These are phyloP conservation scores for Oncopeltus fasciatus DNA, from an alignment of 1,140 invertebrate genomes.

Conservation along the genomic window DNA sequence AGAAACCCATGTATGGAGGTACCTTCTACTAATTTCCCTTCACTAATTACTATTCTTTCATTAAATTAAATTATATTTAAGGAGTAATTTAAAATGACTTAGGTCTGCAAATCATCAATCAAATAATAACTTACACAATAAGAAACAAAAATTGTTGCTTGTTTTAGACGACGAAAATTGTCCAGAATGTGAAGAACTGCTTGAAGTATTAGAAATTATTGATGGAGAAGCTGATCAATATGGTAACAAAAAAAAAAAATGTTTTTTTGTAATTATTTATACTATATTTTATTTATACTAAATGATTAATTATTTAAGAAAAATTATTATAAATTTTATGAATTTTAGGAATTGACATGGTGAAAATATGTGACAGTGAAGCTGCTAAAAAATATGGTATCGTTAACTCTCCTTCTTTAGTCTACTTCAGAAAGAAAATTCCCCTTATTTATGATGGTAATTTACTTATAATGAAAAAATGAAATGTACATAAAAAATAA, in stretches of 20 bases:
- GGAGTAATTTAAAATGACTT: too few species aligned
- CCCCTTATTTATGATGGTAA: constrained; percentile 72
- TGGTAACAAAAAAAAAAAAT: constrained; percentile 38
- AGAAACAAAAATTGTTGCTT: too few species aligned
- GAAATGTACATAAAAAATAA: neutral
- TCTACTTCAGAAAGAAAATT: constrained; percentile 77
- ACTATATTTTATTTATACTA: neutral
- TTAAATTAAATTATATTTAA: too few species aligned
- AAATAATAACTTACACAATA: too few species aligned
- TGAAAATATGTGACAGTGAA: constrained; percentile 76
- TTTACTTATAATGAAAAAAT: neutral
- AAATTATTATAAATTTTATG: neutral
- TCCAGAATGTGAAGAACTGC: constrained; percentile 72
- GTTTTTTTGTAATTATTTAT: too few species aligned
- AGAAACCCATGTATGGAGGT: too few species aligned
- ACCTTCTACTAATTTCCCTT: too few species aligned
- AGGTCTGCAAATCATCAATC: too few species aligned
- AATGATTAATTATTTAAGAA: neutral
- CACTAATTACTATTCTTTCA: too few species aligned
- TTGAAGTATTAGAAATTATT: constrained; percentile 79
- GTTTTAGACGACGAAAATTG: constrained; percentile 89
- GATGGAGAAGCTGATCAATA: constrained; percentile 85
- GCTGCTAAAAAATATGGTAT: constrained; percentile 69
- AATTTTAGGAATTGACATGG: constrained; percentile 67
- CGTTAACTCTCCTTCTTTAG: constrained; percentile 66